Base-by-base conservation (phyloP, 2,797 vertebrate species). In the Anguilla obscura region DNA sequence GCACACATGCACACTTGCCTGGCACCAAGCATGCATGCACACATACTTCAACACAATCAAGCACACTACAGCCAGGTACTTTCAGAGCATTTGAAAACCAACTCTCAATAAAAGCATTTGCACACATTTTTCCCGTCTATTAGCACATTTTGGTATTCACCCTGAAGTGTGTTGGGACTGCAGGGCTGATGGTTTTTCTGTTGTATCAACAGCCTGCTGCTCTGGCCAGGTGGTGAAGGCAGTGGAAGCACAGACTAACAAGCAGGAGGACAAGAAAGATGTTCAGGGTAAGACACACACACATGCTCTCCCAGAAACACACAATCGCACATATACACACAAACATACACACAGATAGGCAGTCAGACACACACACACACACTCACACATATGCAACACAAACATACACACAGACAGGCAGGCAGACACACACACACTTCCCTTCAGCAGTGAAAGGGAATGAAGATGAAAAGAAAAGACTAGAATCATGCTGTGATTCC, bases 221-320 rank as follows among this genome's bases (percentile, higher is more conserved):
- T 95, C 96, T 1, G 97, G 97, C 89, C 97, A 98, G 90, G 95
- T 98, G 0, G 97, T 97, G 90, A 99, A 99, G 93, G 96, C 96
- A 0, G 96, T 97, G 0, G 99, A 99, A 92, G 96, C 96, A 88
- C 97, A 97, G 87, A 95, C 93, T 86, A 97, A 94, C 92, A 96
- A 97, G 89, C 97, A 97, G 69, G 98, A 98, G 92, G 98, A 99
- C 90, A 99, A 99, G 93, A 99, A 98, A 93, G 98, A 99, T 89
- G 94, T 96, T 4, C 97, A 97, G 95, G 98, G 99, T 99, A 92
- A 92, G 96, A 54, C 5, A 85, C 86, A 24, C 40, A n/a, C 86
- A 45, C 33, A 4, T 30, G 24, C 12, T 0, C 74, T 18, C 36
- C 3, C 74, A 18, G 16, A 45, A 14, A 66, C 63, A 58, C 33